These are phyloP conservation scores for Neofelis nebulosa DNA, from an alignment of 2,113 vertebrate genomes.

Conservation along the genomic window DNA sequence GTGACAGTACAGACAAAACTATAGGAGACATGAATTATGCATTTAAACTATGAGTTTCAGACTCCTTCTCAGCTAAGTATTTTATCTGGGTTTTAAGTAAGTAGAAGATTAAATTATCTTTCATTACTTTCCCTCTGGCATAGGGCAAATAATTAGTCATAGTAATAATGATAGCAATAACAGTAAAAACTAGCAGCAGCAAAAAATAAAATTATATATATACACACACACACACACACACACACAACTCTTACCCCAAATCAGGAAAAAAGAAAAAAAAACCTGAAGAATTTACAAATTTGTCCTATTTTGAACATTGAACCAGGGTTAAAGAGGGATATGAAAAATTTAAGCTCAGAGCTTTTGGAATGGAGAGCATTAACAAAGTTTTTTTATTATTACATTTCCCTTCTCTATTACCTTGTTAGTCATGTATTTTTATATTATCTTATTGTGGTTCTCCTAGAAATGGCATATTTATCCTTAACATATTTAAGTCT, in stretches of 20 bases:
- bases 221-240: background rate
- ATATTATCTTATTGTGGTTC: background rate
- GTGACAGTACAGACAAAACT: background rate
- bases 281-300: background rate
- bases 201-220: background rate
- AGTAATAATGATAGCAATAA: background rate
- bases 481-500: background rate
- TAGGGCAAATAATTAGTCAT: background rate
- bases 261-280: background rate
- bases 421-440: background rate
- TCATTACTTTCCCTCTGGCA: background rate
- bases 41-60: background rate
- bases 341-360: background rate
- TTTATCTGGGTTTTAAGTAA: slow-evolving; percentile 10
- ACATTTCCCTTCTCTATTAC: background rate
- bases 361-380: background rate
- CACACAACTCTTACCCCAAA: background rate
- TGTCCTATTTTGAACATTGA: background rate
- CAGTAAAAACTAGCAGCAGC: background rate
- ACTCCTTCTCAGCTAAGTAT: background rate
- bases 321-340: background rate
- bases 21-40: background rate
- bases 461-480: slow-evolving; percentile 7
- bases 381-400: background rate
- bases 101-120: slow-evolving; percentile 37